Conservation (phyloP, 2,888 invertebrate genomes). For the Mellilla xanthometata region DNA sequence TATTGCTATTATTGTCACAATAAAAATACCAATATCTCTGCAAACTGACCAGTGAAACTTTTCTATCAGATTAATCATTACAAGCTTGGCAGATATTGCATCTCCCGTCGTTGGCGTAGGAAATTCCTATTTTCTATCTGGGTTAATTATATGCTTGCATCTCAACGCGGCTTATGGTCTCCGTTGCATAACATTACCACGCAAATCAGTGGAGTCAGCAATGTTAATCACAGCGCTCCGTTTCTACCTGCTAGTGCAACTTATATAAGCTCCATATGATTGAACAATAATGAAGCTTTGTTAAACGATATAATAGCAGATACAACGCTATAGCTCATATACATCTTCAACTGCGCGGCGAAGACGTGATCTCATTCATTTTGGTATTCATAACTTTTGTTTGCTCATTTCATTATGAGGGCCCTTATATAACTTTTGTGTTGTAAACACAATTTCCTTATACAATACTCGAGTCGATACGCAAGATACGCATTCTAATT, state of each 20-base stretch:
- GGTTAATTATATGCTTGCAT: slow-evolving; percentile 33
- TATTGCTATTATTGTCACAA: no score
- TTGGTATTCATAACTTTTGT: slow-evolving; percentile 7
- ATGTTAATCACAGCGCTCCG: slow-evolving; percentile 32
- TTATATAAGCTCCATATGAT: slow-evolving; percentile 35
- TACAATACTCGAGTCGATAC: slow-evolving; percentile 1
- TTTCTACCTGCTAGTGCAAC: slow-evolving; percentile 41
- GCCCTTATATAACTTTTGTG: slow-evolving; percentile 13
- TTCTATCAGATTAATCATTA: slow-evolving; percentile 8
- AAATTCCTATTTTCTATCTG: slow-evolving; percentile 31
- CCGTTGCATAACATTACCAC: slow-evolving; percentile 43
- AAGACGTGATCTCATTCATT: not conserved
- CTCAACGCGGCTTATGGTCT: slow-evolving; percentile 29
- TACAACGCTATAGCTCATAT: no score
- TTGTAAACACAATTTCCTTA: slow-evolving; percentile 12
- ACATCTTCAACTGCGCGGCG: not conserved
- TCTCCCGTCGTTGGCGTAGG: slow-evolving; percentile 14
- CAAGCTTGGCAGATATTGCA: slow-evolving; percentile 11
- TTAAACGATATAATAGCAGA: not conserved
- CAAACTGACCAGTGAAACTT: slow-evolving; percentile 1
- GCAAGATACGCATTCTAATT: slow-evolving; percentile 5
- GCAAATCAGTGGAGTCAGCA: slow-evolving; percentile 35
- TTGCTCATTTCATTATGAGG: slow-evolving; percentile 1
- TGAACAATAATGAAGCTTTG: slow-evolving; percentile 18
- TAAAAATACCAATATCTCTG: slow-evolving; percentile 4